These are phyloP conservation scores for Norana najaformis DNA, from an alignment of 2,888 invertebrate species.

Conservation along the genomic window DNA sequence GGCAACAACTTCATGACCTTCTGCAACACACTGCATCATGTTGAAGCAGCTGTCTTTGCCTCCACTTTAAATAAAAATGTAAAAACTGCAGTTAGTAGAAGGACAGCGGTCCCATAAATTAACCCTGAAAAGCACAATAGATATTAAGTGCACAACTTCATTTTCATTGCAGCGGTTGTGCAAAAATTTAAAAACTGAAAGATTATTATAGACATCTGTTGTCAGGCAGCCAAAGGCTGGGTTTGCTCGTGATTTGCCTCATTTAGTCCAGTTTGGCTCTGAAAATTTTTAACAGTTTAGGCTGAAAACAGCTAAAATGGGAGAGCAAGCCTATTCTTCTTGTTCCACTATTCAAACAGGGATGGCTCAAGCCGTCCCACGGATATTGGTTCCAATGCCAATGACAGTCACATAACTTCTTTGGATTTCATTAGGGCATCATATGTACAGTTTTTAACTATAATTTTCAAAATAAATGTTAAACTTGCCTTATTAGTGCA, in stretches of 20 bases:
- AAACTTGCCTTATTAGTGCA: background rate
- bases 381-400: too few relatives aligned
- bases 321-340: too few relatives aligned
- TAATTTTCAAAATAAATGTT: background rate
- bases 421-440: background rate
- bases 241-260: too few relatives aligned
- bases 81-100: background rate
- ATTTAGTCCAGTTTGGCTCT: too few relatives aligned
- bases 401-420: background rate
- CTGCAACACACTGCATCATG: conserved; percentile 94
- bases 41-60: conserved; percentile 99
- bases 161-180: background rate
- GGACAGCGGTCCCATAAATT: background rate
- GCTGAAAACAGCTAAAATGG: too few relatives aligned
- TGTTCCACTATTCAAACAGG: too few relatives aligned
- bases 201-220: too few relatives aligned
- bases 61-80: conserved; percentile 75
- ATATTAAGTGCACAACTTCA: background rate
- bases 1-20: conserved; percentile 89
- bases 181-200: too few relatives aligned
- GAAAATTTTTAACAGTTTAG: too few relatives aligned
- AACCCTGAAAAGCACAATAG: background rate
- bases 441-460: background rate
- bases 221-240: too few relatives aligned
- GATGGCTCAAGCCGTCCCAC: too few relatives aligned